A percentile compares a stretch with the other conserved stretches of the same genome.
These are phyloP conservation scores for Eospalax fontanierii DNA, from an alignment of 2,797 vertebrate genomes.

Conservation along the genomic window DNA sequence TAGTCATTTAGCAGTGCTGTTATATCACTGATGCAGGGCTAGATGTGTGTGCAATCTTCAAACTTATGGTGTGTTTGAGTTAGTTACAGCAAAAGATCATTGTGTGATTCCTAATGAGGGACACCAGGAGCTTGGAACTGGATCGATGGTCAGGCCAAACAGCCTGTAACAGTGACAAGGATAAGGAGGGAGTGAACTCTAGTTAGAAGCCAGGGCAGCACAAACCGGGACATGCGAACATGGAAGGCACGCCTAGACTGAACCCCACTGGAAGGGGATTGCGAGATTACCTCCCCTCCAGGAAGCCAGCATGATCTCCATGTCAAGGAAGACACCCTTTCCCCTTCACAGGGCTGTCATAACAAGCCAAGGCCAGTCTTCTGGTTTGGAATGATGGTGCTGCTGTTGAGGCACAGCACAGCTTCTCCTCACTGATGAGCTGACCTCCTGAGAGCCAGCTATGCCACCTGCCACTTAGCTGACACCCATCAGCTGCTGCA, in stretches of 20 bases:
- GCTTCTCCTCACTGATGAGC: background rate
- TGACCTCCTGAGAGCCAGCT: background rate
- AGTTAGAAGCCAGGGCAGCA: rapidly evolving
- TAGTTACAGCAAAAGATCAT: background rate
- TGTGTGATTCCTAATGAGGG: background rate
- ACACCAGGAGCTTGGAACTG: background rate
- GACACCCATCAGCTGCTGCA: background rate
- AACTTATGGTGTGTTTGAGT: background rate
- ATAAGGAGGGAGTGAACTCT: background rate
- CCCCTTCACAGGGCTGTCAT: no score
- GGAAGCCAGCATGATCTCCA: rapidly evolving
- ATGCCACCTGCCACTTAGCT: background rate
- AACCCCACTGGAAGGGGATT: background rate
- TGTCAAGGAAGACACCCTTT: background rate
- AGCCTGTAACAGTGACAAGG: background rate
- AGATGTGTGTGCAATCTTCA: background rate
- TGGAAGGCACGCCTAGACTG: background rate
- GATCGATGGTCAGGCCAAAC: background rate
- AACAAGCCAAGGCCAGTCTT: rapidly evolving
- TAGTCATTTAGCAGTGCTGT: background rate
- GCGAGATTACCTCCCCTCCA: background rate
- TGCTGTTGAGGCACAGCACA: background rate
- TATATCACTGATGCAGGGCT: background rate
- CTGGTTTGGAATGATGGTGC: background rate
- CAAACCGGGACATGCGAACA: background rate